Evolutionary conservation across 2,888 invertebrate species (phyloP), one percentile per base, ranked within the genome.

Genomic region (Hydrotaea cyrtoneurina): DNA sequence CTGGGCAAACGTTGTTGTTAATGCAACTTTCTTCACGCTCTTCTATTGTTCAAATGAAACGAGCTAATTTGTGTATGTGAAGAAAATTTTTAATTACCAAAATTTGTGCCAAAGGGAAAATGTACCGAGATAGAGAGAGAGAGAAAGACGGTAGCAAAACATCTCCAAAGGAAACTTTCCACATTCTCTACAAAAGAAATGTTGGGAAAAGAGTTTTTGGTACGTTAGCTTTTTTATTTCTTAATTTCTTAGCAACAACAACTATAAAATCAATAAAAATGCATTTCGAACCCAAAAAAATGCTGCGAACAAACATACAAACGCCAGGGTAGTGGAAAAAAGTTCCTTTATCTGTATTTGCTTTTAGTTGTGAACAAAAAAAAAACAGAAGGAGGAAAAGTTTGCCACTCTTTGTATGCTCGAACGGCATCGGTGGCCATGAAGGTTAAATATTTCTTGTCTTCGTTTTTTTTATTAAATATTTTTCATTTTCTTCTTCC

Each of bases 21-120:
- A 50, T n/a, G 50, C 50, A 50, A 50, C 50, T 50, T 11, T 15
- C 59, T 59, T 26, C 21, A 59, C 39, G 39, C 13, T 31, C 31
- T 46, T 69, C 46, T n/a, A 66, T 39, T 66, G 69, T 39, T 69
- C 46, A 15, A 21, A 46, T 69, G 43, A 69, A 69, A 69, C 21
- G 46, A 79, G 50, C 83, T 77, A 79, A 83, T 76, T 79, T 79
- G 66, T 53, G 36, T 57, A 46, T 8, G 62, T 64, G 76, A 76
- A 57, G 62, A 76, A 72, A 21, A 66, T 36, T 83, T 79, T 83
- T 83, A 83, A 83, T 79, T 79, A 77, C 73, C 74, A 23, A 57
- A 76, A 66, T 46, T 66, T 8, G 46, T 46, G 43, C 0, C 21
- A 64, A 36, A 64, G 13, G 26, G n/a, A n/a, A n/a, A n/a, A n/a